Conservation (phyloP, 2,888 invertebrate genomes). For the Lacanobia oleracea region DNA sequence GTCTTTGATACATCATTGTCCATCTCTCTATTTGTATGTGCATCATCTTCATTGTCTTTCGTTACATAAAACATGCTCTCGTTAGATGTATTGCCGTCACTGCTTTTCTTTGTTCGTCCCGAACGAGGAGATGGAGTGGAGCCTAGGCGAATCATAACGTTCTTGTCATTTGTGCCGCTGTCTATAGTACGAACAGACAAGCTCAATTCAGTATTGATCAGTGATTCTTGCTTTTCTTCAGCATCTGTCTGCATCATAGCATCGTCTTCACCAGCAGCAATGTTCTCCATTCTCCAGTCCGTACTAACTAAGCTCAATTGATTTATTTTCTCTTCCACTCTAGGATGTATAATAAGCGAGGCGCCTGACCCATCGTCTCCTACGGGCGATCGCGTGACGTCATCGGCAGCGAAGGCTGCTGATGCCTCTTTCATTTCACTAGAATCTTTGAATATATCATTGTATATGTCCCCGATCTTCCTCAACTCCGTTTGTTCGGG, state of each 20-base stretch:
- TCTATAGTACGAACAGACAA: conserved; percentile 71
- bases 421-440: conserved; percentile 10
- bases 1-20: conserved; percentile 22
- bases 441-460: conserved; percentile 34
- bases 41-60: conserved; percentile 67
- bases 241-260: conserved; percentile 7
- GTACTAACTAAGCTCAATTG: conserved; percentile 12
- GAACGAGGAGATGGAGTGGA: conserved; percentile 43
- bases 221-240: conserved; percentile 3
- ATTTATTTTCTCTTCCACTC: conserved; percentile 31
- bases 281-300: neutral
- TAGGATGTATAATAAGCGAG: conserved; percentile 39
- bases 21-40: conserved; percentile 43
- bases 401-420: neutral
- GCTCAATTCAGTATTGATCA: conserved; percentile 75
- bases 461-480: conserved; percentile 22
- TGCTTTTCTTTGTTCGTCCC: neutral
- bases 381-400: neutral
- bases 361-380: conserved; percentile 8
- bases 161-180: conserved; percentile 60
- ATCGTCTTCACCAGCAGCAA: neutral
- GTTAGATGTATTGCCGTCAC: conserved; percentile 48
- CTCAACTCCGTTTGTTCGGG: conserved; percentile 28
- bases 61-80: conserved; percentile 73
- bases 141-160: conserved; percentile 42